Percentiles rank a stretch among this genome's conserved stretches.
Conservation (phyloP, 2,113 vertebrate species). For the Anoplopoma fimbria region DNA sequence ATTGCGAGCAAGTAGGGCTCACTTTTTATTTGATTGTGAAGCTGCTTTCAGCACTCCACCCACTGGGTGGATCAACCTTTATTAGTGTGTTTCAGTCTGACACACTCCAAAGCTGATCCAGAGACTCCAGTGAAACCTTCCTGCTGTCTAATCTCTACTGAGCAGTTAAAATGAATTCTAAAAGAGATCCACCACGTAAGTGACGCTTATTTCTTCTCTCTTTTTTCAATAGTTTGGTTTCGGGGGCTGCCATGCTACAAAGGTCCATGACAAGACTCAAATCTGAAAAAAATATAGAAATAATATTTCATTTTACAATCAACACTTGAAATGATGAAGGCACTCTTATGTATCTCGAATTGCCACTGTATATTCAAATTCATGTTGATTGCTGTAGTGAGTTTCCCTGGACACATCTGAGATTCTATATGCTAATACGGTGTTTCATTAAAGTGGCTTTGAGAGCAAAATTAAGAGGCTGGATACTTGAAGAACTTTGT, state of each 20-base stretch:
- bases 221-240: neutral
- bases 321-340: no score
- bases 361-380: neutral
- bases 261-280: no score
- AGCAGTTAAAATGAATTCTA: neutral
- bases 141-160: neutral
- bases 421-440: no score
- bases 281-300: no score
- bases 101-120: neutral
- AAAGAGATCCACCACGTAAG: slow-evolving; percentile 20
- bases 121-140: neutral
- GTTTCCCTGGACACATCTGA: no score
- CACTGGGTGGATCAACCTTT: slow-evolving; percentile 12
- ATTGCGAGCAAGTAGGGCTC: neutral
- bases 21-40: neutral
- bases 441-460: no score
- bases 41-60: neutral
- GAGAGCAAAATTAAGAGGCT: no score
- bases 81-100: neutral
- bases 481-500: no score
- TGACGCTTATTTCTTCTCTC: neutral
- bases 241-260: no score
- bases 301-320: no score
- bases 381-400: neutral
- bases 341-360: neutral